Evolutionary conservation across 2,113 vertebrate species (phyloP), one percentile per base, ranked within the genome.

Genomic region (Varanus komodoensis): DNA sequence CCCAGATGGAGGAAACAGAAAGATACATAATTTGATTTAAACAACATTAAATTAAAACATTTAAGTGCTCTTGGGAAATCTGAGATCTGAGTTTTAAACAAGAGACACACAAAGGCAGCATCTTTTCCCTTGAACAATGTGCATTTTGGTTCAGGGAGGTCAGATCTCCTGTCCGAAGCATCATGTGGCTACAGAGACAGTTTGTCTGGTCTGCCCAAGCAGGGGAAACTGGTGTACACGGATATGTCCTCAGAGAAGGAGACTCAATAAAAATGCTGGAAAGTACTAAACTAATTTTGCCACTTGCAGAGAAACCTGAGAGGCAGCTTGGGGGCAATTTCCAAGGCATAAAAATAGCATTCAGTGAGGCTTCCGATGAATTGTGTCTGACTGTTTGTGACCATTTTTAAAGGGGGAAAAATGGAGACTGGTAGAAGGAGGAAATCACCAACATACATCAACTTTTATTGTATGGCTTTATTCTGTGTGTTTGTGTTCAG

Each of bases 301-400:
- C 52, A 29, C 84, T 93, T 89, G 78, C 21, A 79, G 82, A 52
- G 90, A 96, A 95, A 94, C 77, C 34, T 87, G 87, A 96, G 82
- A 79, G 89, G 85, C 57, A 92, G 90, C 75, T 87, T 69, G 93
- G 90, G 77, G 78, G 57, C 74, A 11, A 81, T 89, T 92, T 94
- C 90, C 86, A 92, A 91, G 91, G 86, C 79, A 87, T 92, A 89
- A 93, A 93, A 93, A 85, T 78, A 89, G 82, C 61, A 89, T 87
- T 73, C 29, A 82, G 0, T 0, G 5, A 90, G 50, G 57, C 87
- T 95, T 75, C 82, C 48, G 91, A 38, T 23, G 50, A 21, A 54
- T 74, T 83, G 0, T 34, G 11, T n/a, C 21, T 64, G 68, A 89
- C 38, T 88, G 82, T 73, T 85, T 38, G 79, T 54, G 68, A 93